These are phyloP conservation scores for Lepidotrigona ventralis DNA, from an alignment of 1,140 invertebrate genomes.

Conservation along the genomic window DNA sequence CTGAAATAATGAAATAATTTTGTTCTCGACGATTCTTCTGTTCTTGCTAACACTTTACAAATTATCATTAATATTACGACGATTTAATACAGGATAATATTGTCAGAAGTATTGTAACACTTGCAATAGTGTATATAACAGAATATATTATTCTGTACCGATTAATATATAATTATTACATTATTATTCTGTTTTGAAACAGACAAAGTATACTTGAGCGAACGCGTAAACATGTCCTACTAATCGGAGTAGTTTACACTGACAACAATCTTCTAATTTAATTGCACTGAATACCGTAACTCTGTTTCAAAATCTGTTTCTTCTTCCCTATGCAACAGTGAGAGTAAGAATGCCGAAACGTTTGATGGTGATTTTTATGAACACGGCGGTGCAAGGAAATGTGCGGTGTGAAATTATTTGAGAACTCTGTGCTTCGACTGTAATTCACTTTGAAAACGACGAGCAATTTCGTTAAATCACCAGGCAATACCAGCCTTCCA, in stretches of 20 bases:
- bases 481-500: background rate
- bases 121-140: no score
- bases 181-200: no score
- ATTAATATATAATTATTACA: no score
- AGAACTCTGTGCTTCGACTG: slow-evolving; percentile 7
- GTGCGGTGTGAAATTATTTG: slow-evolving; percentile 6
- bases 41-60: no score
- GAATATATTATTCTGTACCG: no score
- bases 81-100: no score
- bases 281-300: background rate
- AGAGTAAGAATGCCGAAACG: background rate
- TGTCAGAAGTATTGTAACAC: no score
- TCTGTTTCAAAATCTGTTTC: background rate
- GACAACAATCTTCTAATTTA: background rate
- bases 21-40: no score
- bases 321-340: background rate
- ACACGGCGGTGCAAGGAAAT: slow-evolving; percentile 5
- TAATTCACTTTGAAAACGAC: slow-evolving; percentile 50
- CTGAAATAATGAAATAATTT: no score
- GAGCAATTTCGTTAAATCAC: slow-evolving; percentile 51
- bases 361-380: background rate
- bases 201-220: no score
- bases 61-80: no score
- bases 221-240: no score
- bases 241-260: background rate